These are phyloP conservation scores for Anticlea derivata DNA, from an alignment of 2,888 invertebrate genomes.

Conservation along the genomic window DNA sequence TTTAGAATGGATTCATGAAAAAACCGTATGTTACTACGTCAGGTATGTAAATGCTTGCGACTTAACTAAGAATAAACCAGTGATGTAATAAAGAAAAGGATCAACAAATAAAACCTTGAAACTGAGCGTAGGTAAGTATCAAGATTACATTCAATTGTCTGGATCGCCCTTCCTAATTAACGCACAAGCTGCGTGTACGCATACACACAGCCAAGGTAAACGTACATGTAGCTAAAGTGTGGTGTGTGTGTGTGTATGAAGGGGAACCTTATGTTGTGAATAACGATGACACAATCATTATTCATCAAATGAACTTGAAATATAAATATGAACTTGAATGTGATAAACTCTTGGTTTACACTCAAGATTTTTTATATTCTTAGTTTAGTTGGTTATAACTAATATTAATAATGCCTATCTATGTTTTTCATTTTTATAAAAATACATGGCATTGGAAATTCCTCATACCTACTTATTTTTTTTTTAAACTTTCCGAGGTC, in stretches of 20 bases:
- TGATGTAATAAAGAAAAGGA: slow-evolving; percentile 60
- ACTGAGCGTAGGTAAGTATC: slow-evolving; percentile 38
- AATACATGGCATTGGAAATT: no score
- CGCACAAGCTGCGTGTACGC: slow-evolving; percentile 38
- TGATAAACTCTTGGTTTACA: slow-evolving; percentile 30
- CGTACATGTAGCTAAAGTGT: slow-evolving; percentile 2
- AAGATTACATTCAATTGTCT: slow-evolving; percentile 51
- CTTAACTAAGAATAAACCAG: slow-evolving; percentile 57
- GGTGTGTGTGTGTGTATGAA: slow-evolving; percentile 13
- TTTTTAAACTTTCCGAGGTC: no score
- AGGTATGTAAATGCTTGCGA: slow-evolving; percentile 52
- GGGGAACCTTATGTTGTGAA: slow-evolving; percentile 35
- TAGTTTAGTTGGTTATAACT: no score
- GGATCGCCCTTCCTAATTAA: slow-evolving; percentile 49
- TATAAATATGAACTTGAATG: slow-evolving; percentile 39
- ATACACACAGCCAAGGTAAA: slow-evolving; percentile 17
- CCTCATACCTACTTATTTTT: no score
- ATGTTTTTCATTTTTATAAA: no score
- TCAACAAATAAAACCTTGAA: slow-evolving; percentile 69
- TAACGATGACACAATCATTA: slow-evolving; percentile 48
- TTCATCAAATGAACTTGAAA: slow-evolving; percentile 48
- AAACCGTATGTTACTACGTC: neutral
- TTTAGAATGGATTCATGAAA: no score
- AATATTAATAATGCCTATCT: no score
- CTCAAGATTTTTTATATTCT: slow-evolving; percentile 15